Evolutionary conservation across 2,888 invertebrate species (phyloP), one percentile per base, ranked within the genome.

Genomic region (Corbicula japonica): DNA sequence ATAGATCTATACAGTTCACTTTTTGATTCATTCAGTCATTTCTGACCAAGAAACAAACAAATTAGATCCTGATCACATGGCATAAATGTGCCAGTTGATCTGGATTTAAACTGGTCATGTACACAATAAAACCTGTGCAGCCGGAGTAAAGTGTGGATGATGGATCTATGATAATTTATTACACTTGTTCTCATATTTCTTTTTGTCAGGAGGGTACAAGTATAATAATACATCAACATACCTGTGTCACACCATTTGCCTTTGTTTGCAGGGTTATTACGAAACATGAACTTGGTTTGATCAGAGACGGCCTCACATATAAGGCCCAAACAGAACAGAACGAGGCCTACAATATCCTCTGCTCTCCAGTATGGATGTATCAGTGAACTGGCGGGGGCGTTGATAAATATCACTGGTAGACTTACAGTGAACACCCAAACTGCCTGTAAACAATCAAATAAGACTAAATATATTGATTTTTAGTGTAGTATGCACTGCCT

Each of bases 201-300:
- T 46, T 26, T 26, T n/a, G 6, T 21, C 46, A 26, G 21, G n/a
- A n/a, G n/a, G n/a, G n/a, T n/a, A n/a, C n/a, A n/a, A n/a, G n/a
- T n/a, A n/a, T 10, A 26, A 35, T 26, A 15, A 8, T 12, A 30
- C 15, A 86, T 60, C 21, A 65, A 52, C 93, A 94, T 93, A 96
- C 96, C 98, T 90, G 97, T 97, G 92, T 97, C 97, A 93, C 98
- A 98, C 96, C 97, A 98, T 93, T 96, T 97, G 35, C 98, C 98
- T 93, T 97, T 96, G 93, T 98, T 98, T 0, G 95, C 95, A 0
- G 97, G 97, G 93, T 98, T 97, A 91, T 97, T 97, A 82, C 97
- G 95, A 92, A 98, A 98, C 0, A 96, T 96, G 89, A 97, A 98
- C 92, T 98, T 98, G 91, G 98, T 98, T 62, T 98, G 94, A 94